A percentile compares a stretch with the other conserved stretches of the same genome.
Conservation (phyloP, 1,140 invertebrate species). For the Bradynema listronoti region DNA sequence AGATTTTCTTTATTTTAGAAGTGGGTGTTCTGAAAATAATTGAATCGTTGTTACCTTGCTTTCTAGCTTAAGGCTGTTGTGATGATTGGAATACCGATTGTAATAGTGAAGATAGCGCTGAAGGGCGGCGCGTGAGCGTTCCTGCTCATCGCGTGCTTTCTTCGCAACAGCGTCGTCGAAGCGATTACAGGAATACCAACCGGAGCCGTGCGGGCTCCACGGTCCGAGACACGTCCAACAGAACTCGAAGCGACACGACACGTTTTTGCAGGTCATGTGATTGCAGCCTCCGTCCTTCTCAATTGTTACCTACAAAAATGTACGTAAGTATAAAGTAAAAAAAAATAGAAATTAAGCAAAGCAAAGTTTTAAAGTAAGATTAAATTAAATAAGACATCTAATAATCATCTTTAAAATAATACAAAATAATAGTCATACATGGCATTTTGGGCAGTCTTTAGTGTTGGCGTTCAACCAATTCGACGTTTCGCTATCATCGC, state of each 20-base stretch:
- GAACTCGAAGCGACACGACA: conserved; percentile 96
- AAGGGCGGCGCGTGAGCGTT: conserved; percentile 75
- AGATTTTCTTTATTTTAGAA: too few relatives aligned
- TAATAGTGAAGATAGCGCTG: conserved; percentile 96
- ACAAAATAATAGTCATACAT: conserved; percentile 19
- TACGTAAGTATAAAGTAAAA: background rate
- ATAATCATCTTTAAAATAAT: background rate
- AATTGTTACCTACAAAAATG: conserved; percentile 38
- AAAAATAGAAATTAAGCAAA: conserved; percentile 2
- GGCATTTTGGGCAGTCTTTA: conserved; percentile 63
- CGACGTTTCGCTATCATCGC: conserved; percentile 96
- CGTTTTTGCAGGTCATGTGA: conserved; percentile 98
- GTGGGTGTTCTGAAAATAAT: background rate
- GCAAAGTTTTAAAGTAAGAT: too few relatives aligned
- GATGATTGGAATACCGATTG: conserved; percentile 98
- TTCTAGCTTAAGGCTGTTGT: conserved; percentile 96
- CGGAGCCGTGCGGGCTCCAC: conserved; percentile 87
- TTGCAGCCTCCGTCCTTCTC: conserved; percentile 73
- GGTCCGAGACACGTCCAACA: conserved; percentile 98
- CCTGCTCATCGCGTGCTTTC: conserved; percentile 87
- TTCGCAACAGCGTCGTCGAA: conserved; percentile 95
- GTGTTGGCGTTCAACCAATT: conserved; percentile 99
- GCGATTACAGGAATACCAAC: conserved; percentile 86
- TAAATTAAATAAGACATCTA: conserved; percentile 7
- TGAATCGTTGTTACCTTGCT: conserved; percentile 66